Conservation (phyloP, 1,140 invertebrate species). For the Drosophila lini region DNA sequence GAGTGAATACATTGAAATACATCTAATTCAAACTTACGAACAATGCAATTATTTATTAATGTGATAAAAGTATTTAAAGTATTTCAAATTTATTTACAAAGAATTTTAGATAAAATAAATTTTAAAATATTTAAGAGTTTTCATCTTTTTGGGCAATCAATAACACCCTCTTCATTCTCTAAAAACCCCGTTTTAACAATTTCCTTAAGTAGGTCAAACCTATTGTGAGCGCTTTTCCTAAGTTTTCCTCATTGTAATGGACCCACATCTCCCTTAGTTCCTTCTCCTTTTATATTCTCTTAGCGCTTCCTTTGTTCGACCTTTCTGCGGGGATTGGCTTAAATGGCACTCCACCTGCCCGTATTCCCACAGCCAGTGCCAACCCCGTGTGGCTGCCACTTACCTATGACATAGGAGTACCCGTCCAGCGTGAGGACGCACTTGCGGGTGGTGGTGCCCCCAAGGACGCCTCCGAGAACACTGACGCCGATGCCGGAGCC, state of each 20-base stretch:
- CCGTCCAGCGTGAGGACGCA: conserved; percentile 91
- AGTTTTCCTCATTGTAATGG: neutral
- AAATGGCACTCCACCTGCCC: conserved; percentile 13
- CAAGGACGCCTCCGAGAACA: conserved; percentile 36
- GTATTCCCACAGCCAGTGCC: neutral
- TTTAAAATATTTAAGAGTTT: neutral
- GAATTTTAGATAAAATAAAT: neutral
- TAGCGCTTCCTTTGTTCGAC: neutral
- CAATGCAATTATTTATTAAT: too few relatives aligned
- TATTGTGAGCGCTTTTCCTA: neutral
- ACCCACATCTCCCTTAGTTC: neutral
- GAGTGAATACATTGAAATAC: neutral
- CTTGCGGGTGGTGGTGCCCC: conserved; percentile 86
- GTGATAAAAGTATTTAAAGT: neutral
- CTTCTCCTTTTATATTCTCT: neutral
- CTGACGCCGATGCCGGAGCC: conserved; percentile 63
- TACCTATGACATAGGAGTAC: conserved; percentile 93
- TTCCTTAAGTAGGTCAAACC: conserved; percentile 6
- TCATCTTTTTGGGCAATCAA: neutral
- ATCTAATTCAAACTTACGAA: neutral
- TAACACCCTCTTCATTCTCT: neutral
- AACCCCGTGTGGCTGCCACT: conserved; percentile 72
- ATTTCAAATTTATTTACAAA: neutral
- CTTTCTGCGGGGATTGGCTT: conserved; percentile 2
- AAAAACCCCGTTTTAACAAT: neutral